These are phyloP conservation scores for Callaeas wilsoni DNA, from an alignment of 2,113 vertebrate species.

Conservation along the genomic window DNA sequence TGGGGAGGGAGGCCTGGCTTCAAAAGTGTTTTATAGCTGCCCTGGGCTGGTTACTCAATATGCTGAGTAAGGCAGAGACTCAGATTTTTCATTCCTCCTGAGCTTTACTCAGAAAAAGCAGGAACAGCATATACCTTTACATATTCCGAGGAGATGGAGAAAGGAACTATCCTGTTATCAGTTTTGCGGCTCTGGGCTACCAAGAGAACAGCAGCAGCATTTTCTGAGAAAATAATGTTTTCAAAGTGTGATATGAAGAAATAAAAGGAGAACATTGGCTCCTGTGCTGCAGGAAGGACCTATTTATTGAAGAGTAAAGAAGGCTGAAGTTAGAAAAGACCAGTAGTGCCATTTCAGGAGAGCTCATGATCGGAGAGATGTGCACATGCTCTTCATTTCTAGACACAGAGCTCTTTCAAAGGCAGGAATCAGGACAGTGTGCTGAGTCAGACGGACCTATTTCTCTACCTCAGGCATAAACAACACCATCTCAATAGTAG, in stretches of 20 bases:
- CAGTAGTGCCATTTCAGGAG: not conserved
- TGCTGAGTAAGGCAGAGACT: conserved; percentile 34
- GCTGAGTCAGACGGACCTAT: not conserved
- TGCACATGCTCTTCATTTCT: not conserved
- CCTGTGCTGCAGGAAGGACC: not conserved
- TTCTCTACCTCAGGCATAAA: not conserved
- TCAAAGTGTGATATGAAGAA: not conserved
- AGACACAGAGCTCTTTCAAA: not conserved
- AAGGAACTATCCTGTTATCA: not conserved
- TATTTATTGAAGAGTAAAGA: not conserved
- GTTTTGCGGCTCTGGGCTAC: not conserved
- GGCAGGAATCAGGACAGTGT: not conserved
- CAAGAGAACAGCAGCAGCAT: not conserved
- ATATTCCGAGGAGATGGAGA: not conserved
- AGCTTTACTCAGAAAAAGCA: not conserved
- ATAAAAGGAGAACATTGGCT: not conserved
- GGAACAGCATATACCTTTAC: not conserved
- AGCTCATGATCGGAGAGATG: not conserved
- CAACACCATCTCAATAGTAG: not conserved
- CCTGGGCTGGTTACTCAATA: not conserved
- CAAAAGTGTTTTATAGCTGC: conserved; percentile 13
- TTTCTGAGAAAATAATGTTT: not conserved
- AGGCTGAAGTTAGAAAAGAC: not conserved
- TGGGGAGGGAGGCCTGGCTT: not conserved
- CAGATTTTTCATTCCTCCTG: conserved; percentile 17